Evolutionary conservation across 2,888 invertebrate genomes (phyloP), one percentile per base, ranked within the genome.

Genomic region (Linnaemya vulpina): DNA sequence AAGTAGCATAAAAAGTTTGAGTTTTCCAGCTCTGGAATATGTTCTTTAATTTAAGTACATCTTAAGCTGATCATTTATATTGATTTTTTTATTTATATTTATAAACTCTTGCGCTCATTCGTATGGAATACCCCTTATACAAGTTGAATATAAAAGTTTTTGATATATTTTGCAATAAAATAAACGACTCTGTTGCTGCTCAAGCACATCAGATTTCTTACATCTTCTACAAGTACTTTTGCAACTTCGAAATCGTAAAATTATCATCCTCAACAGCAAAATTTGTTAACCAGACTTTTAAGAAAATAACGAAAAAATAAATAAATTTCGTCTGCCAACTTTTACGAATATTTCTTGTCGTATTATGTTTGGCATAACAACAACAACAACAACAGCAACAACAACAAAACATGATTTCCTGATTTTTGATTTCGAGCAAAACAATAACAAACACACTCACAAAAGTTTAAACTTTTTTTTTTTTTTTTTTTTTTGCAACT

Each of bases 361-460:
- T 20, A 51, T 17, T 51, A 51, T 17, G 25, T 55, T 43, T 63
- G 38, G 51, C 38, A 38, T 53, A 22, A 53, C 40, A 40, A 3
- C 11, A 10, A 40, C 38, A 40, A 40, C 8, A 40, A 40, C 11
- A 1, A 15, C 43, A 13, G 15, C 11, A 43, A 13, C 10, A 43
- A 43, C 9, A 38, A 38, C 9, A 15, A 60, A 73, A 17, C 43
- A 58, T 60, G 22, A 43, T 20, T 11, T n/a, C 38, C 60, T 38
- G 62, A 62, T 46, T 67, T 49, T 2, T 30, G 13, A 30, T 49
- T 63, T 40, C 30, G n/a, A 40, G 20, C 13, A 20, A 8, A 75
- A 65, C 15, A 43, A 43, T 5, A 40, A 58, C 17, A 46, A 43
- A 15, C 74, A 65, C 53, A 65, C 15, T 53, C n/a, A 51, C 51